These are phyloP conservation scores for Myotis vivesi DNA, from an alignment of 2,797 vertebrate genomes.

Conservation along the genomic window DNA sequence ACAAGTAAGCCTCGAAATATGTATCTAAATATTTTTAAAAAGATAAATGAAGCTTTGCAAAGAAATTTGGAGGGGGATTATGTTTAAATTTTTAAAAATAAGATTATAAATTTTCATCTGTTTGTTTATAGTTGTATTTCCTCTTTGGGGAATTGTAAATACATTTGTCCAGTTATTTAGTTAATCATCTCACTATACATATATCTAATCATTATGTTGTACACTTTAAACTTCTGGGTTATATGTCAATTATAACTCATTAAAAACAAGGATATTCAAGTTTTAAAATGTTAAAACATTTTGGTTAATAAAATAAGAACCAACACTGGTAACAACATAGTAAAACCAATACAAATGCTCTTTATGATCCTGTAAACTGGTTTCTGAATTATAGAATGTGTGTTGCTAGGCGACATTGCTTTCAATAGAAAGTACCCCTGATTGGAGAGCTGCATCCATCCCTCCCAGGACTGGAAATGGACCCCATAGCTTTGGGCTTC, in stretches of 20 bases:
- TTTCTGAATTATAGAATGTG: background rate
- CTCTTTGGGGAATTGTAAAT: background rate
- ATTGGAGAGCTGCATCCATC: background rate
- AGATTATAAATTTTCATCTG: background rate
- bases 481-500: background rate
- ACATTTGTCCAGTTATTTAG: background rate
- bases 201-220: background rate
- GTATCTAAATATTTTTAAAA: conserved; percentile 18
- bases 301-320: background rate
- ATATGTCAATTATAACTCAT: background rate
- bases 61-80: background rate
- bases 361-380: background rate
- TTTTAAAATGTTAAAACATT: background rate
- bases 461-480: background rate
- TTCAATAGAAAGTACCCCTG: background rate
- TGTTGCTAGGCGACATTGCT: background rate
- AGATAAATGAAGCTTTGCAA: conserved; percentile 9
- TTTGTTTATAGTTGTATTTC: background rate
- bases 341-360: background rate
- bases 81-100: background rate
- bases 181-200: background rate
- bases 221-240: background rate
- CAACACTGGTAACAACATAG: background rate
- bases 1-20: background rate
- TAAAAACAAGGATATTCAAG: background rate